Percentiles rank a stretch among this genome's conserved stretches.
Conservation (phyloP, 1,140 invertebrate species). For the Zaprionus nigranus region DNA sequence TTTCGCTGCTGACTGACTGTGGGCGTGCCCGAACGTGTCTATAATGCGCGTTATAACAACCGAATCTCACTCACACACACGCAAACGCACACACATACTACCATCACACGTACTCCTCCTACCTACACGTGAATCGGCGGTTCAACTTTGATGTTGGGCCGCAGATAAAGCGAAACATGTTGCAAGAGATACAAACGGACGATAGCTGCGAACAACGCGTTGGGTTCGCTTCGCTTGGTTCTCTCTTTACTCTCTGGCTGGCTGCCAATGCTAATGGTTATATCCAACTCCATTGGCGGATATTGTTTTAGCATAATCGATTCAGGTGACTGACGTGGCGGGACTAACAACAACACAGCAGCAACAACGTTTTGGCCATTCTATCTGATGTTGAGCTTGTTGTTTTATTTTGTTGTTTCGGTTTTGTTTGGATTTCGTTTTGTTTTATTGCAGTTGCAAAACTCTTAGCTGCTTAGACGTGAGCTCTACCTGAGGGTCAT, state of each 20-base stretch:
- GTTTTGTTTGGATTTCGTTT: conserved; percentile 61
- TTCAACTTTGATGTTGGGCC: conserved; percentile 63
- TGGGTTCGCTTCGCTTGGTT: neutral
- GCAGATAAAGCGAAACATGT: conserved; percentile 60
- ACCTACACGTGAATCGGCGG: neutral
- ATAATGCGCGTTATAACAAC: conserved; percentile 67
- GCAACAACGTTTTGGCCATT: conserved; percentile 20
- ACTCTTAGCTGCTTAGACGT: conserved; percentile 69
- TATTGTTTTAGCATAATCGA: conserved; percentile 84
- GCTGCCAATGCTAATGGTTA: conserved; percentile 52
- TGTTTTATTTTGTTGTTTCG: conserved; percentile 35
- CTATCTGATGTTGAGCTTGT: conserved; percentile 9
- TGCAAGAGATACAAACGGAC: conserved; percentile 55
- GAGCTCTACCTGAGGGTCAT: conserved; percentile 64
- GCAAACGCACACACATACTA: conserved; percentile 35
- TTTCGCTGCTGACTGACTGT: conserved; percentile 52
- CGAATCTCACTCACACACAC: conserved; percentile 25
- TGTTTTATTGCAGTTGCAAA: conserved; percentile 79
- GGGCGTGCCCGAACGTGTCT: conserved; percentile 70
- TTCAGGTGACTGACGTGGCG: conserved; percentile 68
- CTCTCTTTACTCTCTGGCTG: conserved; percentile 12
- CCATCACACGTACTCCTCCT: neutral
- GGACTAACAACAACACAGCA: neutral
- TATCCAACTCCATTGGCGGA: conserved; percentile 70
- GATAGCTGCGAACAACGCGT: conserved; percentile 36